A percentile compares a stretch with the other conserved stretches of the same genome.
phyloP scores from a whole-genome alignment of 2,113 vertebrate genomes.

The Pterocles gutturalis region DNA sequence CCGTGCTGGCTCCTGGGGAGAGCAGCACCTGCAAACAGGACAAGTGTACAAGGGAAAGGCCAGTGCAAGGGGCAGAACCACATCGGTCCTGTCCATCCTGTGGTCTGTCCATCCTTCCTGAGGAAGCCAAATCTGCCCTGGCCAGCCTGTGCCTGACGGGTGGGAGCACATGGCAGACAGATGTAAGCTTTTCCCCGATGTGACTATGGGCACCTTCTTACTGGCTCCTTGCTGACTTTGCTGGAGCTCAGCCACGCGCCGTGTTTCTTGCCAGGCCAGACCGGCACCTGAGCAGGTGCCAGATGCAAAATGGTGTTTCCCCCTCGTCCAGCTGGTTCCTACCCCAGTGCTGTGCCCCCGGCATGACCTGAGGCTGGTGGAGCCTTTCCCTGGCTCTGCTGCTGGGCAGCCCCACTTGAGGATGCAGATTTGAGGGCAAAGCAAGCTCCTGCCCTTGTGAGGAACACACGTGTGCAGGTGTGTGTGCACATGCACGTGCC shows the following conservation, averaged over 20 bases:
- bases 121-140: neutral
- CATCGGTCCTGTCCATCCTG: too few relatives aligned
- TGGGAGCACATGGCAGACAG: neutral
- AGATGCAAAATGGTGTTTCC: neutral
- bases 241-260: neutral
- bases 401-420: neutral
- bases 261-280: neutral
- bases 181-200: fast-evolving
- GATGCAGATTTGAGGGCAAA: neutral
- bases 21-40: neutral
- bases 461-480: fast-evolving
- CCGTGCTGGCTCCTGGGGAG: fast-evolving
- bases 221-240: neutral
- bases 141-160: fast-evolving
- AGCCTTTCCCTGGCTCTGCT: neutral
- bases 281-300: fast-evolving
- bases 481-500: fast-evolving
- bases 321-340: neutral
- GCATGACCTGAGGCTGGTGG: neutral
- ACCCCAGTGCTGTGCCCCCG: fast-evolving
- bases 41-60: neutral
- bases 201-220: neutral
- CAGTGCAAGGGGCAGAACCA: neutral
- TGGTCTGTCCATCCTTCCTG: neutral
- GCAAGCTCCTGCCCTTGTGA: neutral